Percentiles rank a stretch among this genome's conserved stretches.
Conservation (phyloP, 2,888 invertebrate genomes). For the Polyploca ridens region DNA sequence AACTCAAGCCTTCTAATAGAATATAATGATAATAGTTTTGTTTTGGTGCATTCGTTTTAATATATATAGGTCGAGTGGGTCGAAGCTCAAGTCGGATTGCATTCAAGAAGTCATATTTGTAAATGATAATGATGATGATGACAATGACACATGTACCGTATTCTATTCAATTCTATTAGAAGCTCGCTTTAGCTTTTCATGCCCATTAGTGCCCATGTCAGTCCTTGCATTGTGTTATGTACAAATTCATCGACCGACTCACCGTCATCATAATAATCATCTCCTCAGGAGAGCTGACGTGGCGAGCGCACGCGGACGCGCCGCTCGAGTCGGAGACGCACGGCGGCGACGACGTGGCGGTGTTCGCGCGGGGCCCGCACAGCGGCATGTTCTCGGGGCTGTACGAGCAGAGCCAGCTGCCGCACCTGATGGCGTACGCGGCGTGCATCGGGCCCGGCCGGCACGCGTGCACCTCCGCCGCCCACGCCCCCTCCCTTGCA, state of each 20-base stretch:
- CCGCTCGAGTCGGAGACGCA: constrained; percentile 87
- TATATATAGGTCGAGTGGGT: no score
- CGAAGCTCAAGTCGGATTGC: no score
- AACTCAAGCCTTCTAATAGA: no score
- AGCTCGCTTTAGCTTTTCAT: neutral
- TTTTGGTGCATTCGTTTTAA: no score
- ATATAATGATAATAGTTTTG: no score
- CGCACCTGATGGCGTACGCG: constrained; percentile 90
- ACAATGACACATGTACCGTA: no score
- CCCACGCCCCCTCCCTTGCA: neutral
- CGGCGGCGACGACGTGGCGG: constrained; percentile 91
- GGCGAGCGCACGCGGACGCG: constrained; percentile 73
- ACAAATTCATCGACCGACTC: neutral
- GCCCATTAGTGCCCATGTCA: neutral
- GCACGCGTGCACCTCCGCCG: constrained; percentile 54
- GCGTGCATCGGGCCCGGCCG: constrained; percentile 87
- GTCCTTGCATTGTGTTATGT: neutral
- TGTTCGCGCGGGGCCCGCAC: constrained; percentile 89
- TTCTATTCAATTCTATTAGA: neutral
- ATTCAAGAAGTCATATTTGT: no score
- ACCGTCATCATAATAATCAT: neutral
- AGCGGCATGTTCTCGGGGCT: constrained; percentile 90
- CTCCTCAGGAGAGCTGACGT: constrained; percentile 37
- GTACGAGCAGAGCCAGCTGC: constrained; percentile 91
- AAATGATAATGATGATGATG: no score